Conservation (phyloP, 2,797 vertebrate species). For the Coregonus ussuriensis region DNA sequence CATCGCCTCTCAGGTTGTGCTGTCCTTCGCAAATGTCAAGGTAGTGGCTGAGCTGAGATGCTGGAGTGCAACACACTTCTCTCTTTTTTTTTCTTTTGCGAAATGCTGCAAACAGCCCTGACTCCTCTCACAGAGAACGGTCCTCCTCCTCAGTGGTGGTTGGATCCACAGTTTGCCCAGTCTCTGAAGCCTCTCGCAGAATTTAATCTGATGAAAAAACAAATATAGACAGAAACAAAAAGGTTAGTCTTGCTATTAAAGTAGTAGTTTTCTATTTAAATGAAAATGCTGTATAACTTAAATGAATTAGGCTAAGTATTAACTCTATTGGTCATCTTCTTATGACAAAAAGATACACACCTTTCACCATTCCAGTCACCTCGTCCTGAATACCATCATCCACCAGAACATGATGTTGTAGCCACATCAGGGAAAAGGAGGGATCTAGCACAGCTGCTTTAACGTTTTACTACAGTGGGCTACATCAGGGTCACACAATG, state of each 20-base stretch:
- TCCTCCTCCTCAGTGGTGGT: background rate
- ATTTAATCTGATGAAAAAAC: background rate
- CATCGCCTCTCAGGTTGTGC: background rate
- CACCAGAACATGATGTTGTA: background rate
- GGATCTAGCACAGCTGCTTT: background rate
- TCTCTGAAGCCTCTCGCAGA: background rate
- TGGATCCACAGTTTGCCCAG: background rate
- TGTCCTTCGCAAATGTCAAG: background rate
- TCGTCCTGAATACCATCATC: background rate
- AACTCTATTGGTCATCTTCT: background rate
- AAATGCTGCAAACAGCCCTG: background rate
- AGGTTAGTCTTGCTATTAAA: background rate
- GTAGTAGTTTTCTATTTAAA: background rate
- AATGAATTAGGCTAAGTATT: background rate
- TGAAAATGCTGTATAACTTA: background rate
- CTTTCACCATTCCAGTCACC: background rate
- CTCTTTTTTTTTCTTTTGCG: background rate
- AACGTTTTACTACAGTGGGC: background rate
- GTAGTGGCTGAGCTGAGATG: background rate
- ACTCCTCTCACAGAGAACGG: background rate
- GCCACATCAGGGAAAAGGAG: background rate
- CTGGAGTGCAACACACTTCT: background rate
- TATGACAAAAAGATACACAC: background rate
- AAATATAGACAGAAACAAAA: background rate
- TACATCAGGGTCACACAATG: no score